These are phyloP conservation scores for Amiota minor DNA, from an alignment of 2,888 invertebrate genomes.

Conservation along the genomic window DNA sequence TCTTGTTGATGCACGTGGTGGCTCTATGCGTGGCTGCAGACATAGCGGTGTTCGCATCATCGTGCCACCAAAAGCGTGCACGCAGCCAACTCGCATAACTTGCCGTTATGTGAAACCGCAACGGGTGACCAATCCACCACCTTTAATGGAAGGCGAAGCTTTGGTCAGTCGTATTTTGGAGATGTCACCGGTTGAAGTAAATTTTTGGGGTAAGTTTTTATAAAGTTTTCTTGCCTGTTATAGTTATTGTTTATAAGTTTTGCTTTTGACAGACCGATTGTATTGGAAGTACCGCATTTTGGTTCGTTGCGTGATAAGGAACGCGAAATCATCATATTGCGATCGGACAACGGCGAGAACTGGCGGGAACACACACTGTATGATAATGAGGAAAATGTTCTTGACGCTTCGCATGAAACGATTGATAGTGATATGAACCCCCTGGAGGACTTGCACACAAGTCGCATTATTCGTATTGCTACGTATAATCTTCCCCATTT, in stretches of 20 bases:
- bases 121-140: constrained; percentile 85
- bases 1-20: constrained; percentile 98
- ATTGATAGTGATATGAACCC: constrained; percentile 75
- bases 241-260: not conserved
- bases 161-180: constrained; percentile 95
- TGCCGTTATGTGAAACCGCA: constrained; percentile 89
- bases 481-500: constrained; percentile 99
- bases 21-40: constrained; percentile 98
- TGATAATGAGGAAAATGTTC: constrained; percentile 88
- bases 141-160: constrained; percentile 98
- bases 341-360: constrained; percentile 97
- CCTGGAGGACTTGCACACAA: constrained; percentile 88
- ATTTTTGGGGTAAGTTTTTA: constrained; percentile 92
- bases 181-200: constrained; percentile 95
- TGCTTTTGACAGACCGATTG: constrained; percentile 81
- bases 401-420: constrained; percentile 93
- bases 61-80: constrained; percentile 95
- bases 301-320: constrained; percentile 94
- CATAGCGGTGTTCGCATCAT: constrained; percentile 97
- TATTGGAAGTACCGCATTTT: constrained; percentile 97
- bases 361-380: constrained; percentile 97
- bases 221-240: not conserved
- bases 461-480: constrained; percentile 92
- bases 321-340: constrained; percentile 94
- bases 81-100: constrained; percentile 96